phyloP scores from a whole-genome alignment of 1,140 invertebrate genomes.

The Nebria ingens region DNA sequence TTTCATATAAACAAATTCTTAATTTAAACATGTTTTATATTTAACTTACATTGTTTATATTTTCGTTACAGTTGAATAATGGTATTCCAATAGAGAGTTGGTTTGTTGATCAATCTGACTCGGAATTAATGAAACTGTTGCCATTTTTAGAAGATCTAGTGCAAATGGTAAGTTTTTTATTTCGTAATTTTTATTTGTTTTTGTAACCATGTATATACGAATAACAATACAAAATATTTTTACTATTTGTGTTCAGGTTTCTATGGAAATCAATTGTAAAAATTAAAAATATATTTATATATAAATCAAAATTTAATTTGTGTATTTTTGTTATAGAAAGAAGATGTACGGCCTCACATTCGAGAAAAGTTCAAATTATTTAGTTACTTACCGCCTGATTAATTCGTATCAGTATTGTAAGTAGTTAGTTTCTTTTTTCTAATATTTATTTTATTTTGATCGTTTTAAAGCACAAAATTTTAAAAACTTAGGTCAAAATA shows the following conservation, averaged over 20 bases:
- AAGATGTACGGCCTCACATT: constrained; percentile 85
- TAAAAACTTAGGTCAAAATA: background rate
- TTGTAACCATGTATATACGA: background rate
- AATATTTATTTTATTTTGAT: background rate
- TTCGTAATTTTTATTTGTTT: background rate
- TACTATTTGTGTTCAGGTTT: constrained; percentile 3
- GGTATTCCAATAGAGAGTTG: constrained; percentile 97
- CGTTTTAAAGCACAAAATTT: constrained; percentile 1
- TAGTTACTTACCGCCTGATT: constrained; percentile 79
- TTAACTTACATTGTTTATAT: constrained; percentile 17
- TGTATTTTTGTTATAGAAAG: constrained; percentile 51
- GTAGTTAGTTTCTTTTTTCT: background rate
- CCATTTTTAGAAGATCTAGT: constrained; percentile 88
- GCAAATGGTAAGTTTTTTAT: constrained; percentile 46
- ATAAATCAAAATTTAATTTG: constrained; percentile 5
- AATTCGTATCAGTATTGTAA: constrained; percentile 28
- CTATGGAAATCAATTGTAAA: constrained; percentile 12
- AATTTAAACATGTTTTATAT: too few relatives aligned
- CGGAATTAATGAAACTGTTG: constrained; percentile 83
- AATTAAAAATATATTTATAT: too few relatives aligned
- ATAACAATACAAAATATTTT: constrained; percentile 12
- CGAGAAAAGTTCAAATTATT: constrained; percentile 80
- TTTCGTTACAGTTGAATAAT: constrained; percentile 72
- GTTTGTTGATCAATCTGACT: constrained; percentile 87
- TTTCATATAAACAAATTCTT: too few relatives aligned